phyloP scores from a whole-genome alignment of 2,888 invertebrate species.

The Caenorhabditis sinica region DNA sequence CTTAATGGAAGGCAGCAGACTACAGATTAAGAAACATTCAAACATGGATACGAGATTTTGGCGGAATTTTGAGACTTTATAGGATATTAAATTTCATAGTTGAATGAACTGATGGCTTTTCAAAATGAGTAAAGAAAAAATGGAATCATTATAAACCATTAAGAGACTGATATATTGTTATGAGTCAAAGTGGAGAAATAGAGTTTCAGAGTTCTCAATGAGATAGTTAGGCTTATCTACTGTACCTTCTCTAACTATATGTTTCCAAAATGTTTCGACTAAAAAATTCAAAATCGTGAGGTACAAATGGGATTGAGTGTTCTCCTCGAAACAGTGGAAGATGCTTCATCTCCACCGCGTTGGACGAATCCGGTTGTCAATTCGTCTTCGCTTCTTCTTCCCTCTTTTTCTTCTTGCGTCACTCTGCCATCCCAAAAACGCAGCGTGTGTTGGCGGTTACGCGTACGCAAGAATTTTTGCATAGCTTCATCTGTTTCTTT shows the following conservation, averaged over 20 bases:
- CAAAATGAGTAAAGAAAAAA: too few species aligned
- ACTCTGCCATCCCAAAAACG: constrained; percentile 41
- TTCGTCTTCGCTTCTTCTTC: background rate
- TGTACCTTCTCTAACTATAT: too few species aligned
- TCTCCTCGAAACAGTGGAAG: constrained; percentile 40
- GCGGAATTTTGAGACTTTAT: background rate
- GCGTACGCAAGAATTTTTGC: constrained; percentile 45
- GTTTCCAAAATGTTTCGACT: background rate
- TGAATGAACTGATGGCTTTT: too few species aligned
- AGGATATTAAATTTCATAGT: too few species aligned
- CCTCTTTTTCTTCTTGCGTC: constrained; percentile 43
- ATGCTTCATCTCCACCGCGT: constrained; percentile 47
- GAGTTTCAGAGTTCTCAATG: too few species aligned
- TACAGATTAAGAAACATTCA: constrained; percentile 16
- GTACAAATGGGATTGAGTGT: constrained; percentile 57
- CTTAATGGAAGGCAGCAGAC: constrained; percentile 24
- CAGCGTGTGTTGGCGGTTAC: constrained; percentile 37
- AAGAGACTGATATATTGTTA: too few species aligned
- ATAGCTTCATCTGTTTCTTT: constrained; percentile 31
- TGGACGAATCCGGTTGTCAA: constrained; percentile 63
- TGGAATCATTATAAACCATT: too few species aligned
- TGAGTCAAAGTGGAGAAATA: too few species aligned
- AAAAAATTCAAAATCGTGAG: constrained; percentile 10
- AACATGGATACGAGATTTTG: constrained; percentile 1
- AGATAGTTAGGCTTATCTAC: too few species aligned